Evolutionary conservation across 2,888 invertebrate genomes (phyloP), one percentile per base, ranked within the genome.

Genomic region (Ophioninae sp.): DNA sequence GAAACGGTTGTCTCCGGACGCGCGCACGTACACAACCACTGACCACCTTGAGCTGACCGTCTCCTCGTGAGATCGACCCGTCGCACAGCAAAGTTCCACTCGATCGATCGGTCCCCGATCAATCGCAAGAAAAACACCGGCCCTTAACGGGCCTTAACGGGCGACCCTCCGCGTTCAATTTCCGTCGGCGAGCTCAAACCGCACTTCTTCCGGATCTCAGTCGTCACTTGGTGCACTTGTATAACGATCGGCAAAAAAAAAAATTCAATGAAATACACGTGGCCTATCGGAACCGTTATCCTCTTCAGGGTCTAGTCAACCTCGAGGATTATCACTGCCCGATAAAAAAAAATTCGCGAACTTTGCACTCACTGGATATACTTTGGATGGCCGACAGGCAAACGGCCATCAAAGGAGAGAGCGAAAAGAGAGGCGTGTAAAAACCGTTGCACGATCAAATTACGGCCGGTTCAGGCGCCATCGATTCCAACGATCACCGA

Each of bases 51-150:
- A n/a, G n/a, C n/a, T n/a, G n/a, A 44, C 44, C 13, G 13, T 39
- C 7, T 39, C 39, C 39, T 39, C 39, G 5, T 39, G n/a, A n/a
- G n/a, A n/a, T n/a, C n/a, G n/a, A n/a, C n/a, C 39, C 39, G 20
- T 17, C 30, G 22, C 59, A 59, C 23, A 59, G 73, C 71, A 44
- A 51, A 67, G 64, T 67, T 72, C 61, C 59, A 63, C 72, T 79
- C 64, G 73, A 67, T 74, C 72, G 72, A 39, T 72, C 22, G 73
- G 17, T 73, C 6, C 58, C 67, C 87, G 87, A 87, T 89, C 88
- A 89, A 88, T 89, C 87, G 87, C 90, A 86, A 87, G 87, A 87
- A 86, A 75, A n/a, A n/a, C 83, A 81, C 76, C 73, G 82, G 72
- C 84, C 89, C 90, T 89, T 89, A 89, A 90, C 87, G 88, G 88